Base-by-base conservation (phyloP, 2,888 invertebrate species). In the Pecten maximus region DNA sequence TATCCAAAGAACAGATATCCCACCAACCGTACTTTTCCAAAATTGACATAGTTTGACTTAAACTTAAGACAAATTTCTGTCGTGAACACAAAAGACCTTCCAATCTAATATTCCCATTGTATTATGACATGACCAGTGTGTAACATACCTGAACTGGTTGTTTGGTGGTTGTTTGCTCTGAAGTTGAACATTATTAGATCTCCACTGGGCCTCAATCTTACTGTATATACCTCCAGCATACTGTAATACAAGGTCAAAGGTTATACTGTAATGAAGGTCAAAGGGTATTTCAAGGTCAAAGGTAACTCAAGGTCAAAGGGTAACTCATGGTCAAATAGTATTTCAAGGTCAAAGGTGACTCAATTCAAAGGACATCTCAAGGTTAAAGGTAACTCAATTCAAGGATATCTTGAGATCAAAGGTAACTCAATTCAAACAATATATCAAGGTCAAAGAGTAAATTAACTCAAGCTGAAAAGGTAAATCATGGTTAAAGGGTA, bases 131-230 rank as follows among this genome's bases (percentile, higher is more conserved):
- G 23, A 15, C 8, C 2, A 15, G 35, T 19, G n/a, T n/a, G 6
- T 15, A 23, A 90, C 88, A 15, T 88, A 91, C 91, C 91, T 91
- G 89, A 90, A 91, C 44, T 90, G 86, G 40, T 89, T 89, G 23
- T 89, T 87, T 10, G 86, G 92, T 86, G 93, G 93, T 60, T 93
- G 93, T 90, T 93, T 93, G 23, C 92, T 92, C 87, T 93, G 93
- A 39, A 92, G 93, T 40, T 94, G 94, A 35, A 93, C 88, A 89
- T 94, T 94, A 16, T 92, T 92, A 10, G 93, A 92, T 88, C 94
- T 96, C 96, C 96, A 96, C 89, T 96, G 96, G 60, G 95, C 94
- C 87, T 96, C 96, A 40, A 97, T 93, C 48, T 94, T 95, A 89
- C 96, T 95, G 92, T 94, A 96, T 39, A 96, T 93, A 4, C 97